Evolutionary conservation across 2,113 vertebrate species (phyloP), one percentile per base, ranked within the genome.

Genomic region (Tauraco erythrolophus): DNA sequence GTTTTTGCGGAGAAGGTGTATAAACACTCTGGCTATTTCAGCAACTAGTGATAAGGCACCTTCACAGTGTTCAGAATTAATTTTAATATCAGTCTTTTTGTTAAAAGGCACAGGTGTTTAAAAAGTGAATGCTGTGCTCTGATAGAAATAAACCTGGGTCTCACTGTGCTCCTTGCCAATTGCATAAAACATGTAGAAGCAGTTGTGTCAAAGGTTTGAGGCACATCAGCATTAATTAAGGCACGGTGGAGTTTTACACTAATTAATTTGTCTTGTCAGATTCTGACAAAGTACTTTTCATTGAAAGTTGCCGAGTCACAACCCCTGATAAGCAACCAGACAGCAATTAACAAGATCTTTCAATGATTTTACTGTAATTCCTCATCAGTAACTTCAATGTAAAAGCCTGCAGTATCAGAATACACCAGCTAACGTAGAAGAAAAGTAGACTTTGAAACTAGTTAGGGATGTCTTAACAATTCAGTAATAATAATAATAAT

Each of bases 191-290:
- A 48, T 48, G 33, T 35, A 75, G 56, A 58, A 91, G 60, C 28
- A 87, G 39, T 61, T 84, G 48, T 82, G 39, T 77, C 86, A 91
- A 66, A 72, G 48, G 43, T 88, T 84, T 74, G 39, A 77, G 51
- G 17, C n/a, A 60, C 2, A 2, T 24, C 2, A 11, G 17, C 58
- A 51, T 66, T 94, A 92, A 91, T 78, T 56, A 89, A 78, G 48
- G 31, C 57, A 60, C 1, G 1, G 43, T 68, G 56, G 68, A 57
- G 65, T 94, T 89, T 92, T 87, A 75, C 64, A 71, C 51, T 91
- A 89, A 94, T 94, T 95, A 93, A 92, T 92, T 94, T 89, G 53
- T 78, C 76, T 74, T 92, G 68, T 93, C 80, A 87, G 72, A 75
- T 81, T 92, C 56, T 92, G 72, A 94, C 39, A 87, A 94, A 89